phyloP scores from a whole-genome alignment of 2,113 vertebrate genomes.

The Oophaga pumilio region DNA sequence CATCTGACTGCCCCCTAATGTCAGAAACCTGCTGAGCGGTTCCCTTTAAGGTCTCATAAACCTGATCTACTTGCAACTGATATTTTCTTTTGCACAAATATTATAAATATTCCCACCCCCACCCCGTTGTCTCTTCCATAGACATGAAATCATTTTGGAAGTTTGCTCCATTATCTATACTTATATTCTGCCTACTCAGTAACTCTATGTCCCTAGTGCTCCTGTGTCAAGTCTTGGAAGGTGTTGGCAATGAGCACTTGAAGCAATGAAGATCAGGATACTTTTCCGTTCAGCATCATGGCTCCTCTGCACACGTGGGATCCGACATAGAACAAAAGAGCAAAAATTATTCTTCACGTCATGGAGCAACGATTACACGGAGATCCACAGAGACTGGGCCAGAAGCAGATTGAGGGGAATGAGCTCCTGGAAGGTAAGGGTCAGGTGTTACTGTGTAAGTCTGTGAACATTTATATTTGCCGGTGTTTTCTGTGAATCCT shows the following conservation, averaged over 20 bases:
- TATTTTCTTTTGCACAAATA: too few relatives aligned
- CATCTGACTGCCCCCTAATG: too few relatives aligned
- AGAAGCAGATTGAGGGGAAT: conserved; percentile 63
- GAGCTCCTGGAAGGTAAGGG: conserved; percentile 70
- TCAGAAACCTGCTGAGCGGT: too few relatives aligned
- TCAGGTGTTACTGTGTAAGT: background rate
- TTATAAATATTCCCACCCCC: too few relatives aligned
- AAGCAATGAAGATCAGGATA: background rate
- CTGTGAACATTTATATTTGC: background rate
- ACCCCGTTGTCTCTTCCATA: too few relatives aligned
- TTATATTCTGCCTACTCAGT: background rate
- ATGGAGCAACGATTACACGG: background rate
- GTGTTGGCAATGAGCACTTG: background rate
- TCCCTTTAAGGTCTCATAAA: too few relatives aligned
- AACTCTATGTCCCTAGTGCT: background rate
- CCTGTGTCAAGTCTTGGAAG: background rate
- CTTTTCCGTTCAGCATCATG: background rate
- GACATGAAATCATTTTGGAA: background rate
- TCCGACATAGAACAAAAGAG: background rate
- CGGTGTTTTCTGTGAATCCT: background rate
- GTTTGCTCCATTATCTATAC: background rate
- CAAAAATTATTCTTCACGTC: too few relatives aligned
- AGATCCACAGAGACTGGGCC: conserved; percentile 57
- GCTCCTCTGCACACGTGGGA: background rate
- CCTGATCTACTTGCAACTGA: too few relatives aligned